Base-by-base conservation (phyloP, 2,888 invertebrate species). In the Ethmia dodecea region DNA sequence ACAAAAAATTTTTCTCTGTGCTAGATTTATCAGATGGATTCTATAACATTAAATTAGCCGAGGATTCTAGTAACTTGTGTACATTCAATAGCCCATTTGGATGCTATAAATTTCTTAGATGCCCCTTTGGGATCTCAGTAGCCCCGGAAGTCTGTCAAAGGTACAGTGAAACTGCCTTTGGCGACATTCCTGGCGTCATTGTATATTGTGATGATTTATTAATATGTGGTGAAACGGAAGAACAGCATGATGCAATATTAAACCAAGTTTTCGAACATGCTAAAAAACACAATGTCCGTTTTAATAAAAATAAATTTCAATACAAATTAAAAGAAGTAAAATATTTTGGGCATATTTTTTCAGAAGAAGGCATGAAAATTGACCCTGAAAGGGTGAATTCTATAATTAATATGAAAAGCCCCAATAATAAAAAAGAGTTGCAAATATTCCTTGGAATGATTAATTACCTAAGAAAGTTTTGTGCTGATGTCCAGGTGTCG, bases 151-250 rank as follows among this genome's bases (percentile, higher is more conserved):
- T 63, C 9, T 66, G 65, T 43, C 60, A 68, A 37, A 43, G 43
- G 15, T 49, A 46, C 32, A 62, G 58, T 42, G 44, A 50, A 14
- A 42, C 40, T 14, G 47, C 55, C 12, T 68, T 66, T 43, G 63
- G 56, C 13, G 58, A 61, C 28, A 63, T 67, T 18, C 47, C 53
- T n/a, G 55, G 60, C 3, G 55, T 63, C 4, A 32, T 55, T 6
- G 37, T 67, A 1, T 67, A 67, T 41, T 60, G 65, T 37, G 62
- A 70, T 50, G 63, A 67, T 38, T 33, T 67, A 20, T 37, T 57
- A n/a, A 49, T 66, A 13, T 39, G 42, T 29, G 60, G 35, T 13
- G 32, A 35, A 3, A 42, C 6, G 11, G 45, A 47, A 29, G 3
- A 30, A 6, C 40, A 46, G 9, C 45, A 48, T 39, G 45, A 43